A percentile compares a stretch with the other conserved stretches of the same genome.
phyloP scores from a whole-genome alignment of 2,113 vertebrate species.

The Pristiophorus japonicus region DNA sequence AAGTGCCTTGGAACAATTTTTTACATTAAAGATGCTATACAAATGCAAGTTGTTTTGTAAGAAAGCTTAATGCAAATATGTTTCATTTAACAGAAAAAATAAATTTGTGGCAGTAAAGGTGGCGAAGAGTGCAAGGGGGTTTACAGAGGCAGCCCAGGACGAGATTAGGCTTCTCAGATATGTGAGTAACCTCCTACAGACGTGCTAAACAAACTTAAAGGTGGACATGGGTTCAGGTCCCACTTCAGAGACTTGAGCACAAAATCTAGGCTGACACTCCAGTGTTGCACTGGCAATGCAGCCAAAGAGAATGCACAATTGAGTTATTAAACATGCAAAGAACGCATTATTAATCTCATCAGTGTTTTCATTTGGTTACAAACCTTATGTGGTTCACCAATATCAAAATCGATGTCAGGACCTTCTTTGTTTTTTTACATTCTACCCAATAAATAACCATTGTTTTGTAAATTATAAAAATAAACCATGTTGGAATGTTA shows the following conservation, averaged over 20 bases:
- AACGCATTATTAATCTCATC: background rate
- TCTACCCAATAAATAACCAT: background rate
- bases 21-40: background rate
- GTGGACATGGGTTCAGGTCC: background rate
- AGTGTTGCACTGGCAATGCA: background rate
- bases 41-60: background rate
- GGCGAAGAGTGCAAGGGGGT: conserved; percentile 65
- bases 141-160: conserved; percentile 66
- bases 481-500: background rate
- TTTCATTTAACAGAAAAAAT: conserved; percentile 49
- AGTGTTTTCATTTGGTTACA: background rate
- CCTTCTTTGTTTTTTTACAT: background rate
- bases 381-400: background rate
- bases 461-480: background rate
- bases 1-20: background rate
- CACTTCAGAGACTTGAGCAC: background rate
- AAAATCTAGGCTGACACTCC: background rate
- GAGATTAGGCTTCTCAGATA: conserved; percentile 66
- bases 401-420: background rate
- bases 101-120: conserved; percentile 71
- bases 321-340: background rate
- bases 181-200: conserved; percentile 49
- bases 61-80: background rate
- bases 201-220: background rate
- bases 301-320: background rate